These are phyloP conservation scores for Creontiades dilutus DNA, from an alignment of 2,888 invertebrate genomes.

Conservation along the genomic window DNA sequence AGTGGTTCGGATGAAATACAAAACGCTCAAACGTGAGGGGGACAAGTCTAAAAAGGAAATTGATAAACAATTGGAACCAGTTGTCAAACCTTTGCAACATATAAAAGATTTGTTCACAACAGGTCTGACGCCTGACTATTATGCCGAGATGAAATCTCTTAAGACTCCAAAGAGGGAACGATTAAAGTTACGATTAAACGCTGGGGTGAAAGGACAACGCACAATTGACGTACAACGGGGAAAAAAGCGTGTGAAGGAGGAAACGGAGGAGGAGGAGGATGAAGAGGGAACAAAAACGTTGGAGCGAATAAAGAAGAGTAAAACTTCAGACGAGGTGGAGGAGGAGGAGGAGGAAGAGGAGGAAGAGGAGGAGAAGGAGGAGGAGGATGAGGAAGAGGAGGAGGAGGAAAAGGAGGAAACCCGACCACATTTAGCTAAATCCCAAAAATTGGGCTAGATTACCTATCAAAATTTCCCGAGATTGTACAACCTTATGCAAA, in stretches of 20 bases:
- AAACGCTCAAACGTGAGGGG: background rate
- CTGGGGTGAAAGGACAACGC: background rate
- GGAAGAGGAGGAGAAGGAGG: background rate
- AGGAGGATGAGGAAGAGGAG: no score
- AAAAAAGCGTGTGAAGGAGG: no score
- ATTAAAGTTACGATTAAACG: no score
- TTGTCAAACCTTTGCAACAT: background rate
- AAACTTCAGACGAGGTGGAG: no score
- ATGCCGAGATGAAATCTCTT: no score
- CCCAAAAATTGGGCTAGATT: no score
- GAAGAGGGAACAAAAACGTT: background rate
- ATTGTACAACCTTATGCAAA: no score
- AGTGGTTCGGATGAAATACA: constrained; percentile 1
- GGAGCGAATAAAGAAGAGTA: background rate
- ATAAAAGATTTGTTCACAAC: background rate
- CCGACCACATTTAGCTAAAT: background rate
- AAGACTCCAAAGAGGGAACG: no score
- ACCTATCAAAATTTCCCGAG: no score
- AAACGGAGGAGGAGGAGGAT: no score
- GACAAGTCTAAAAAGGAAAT: background rate
- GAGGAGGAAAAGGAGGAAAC: background rate
- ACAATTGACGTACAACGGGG: no score
- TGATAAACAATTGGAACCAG: background rate
- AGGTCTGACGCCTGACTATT: no score
- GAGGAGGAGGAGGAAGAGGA: background rate